phyloP scores from a whole-genome alignment of 2,888 invertebrate species.

The Carterocephalus palaemon region DNA sequence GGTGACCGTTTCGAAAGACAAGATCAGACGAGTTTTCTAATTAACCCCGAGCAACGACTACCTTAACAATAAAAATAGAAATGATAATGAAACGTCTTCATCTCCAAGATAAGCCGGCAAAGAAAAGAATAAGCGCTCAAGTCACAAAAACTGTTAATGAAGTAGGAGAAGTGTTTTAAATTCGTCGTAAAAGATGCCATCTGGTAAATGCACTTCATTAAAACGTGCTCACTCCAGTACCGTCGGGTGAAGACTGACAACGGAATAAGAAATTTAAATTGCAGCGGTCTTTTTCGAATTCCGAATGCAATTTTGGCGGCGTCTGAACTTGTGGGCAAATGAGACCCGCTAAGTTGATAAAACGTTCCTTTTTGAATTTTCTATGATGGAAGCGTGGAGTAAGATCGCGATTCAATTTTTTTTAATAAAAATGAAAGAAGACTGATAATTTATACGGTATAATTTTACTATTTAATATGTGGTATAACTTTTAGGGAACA shows the following conservation, averaged over 20 bases:
- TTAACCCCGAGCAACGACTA: constrained; percentile 34
- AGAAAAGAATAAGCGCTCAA: constrained; percentile 28
- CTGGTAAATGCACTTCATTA: constrained; percentile 67
- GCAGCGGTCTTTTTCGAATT: constrained; percentile 53
- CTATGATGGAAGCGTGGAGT: constrained; percentile 8
- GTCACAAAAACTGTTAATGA: constrained; percentile 50
- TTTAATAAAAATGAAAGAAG: too few relatives aligned
- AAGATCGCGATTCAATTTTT: constrained; percentile 4
- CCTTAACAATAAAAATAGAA: constrained; percentile 47
- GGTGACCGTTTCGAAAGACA: constrained; percentile 27
- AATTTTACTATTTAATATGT: too few relatives aligned
- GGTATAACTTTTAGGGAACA: too few relatives aligned
- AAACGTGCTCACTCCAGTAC: constrained; percentile 53
- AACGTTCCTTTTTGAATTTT: constrained; percentile 17
- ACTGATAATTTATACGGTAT: too few relatives aligned
- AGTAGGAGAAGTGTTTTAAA: constrained; percentile 57
- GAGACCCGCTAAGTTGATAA: constrained; percentile 21
- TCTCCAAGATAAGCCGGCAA: constrained; percentile 47
- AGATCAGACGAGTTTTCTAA: constrained; percentile 34
- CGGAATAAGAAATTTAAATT: constrained; percentile 63
- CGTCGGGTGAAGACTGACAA: constrained; percentile 45
- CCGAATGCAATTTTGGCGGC: constrained; percentile 45
- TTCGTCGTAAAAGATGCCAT: constrained; percentile 49
- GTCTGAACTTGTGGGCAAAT: constrained; percentile 30
- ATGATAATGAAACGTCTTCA: constrained; percentile 59